Evolutionary conservation across 2,797 vertebrate species (phyloP).

Genomic region (Eidolon dupreanum): DNA sequence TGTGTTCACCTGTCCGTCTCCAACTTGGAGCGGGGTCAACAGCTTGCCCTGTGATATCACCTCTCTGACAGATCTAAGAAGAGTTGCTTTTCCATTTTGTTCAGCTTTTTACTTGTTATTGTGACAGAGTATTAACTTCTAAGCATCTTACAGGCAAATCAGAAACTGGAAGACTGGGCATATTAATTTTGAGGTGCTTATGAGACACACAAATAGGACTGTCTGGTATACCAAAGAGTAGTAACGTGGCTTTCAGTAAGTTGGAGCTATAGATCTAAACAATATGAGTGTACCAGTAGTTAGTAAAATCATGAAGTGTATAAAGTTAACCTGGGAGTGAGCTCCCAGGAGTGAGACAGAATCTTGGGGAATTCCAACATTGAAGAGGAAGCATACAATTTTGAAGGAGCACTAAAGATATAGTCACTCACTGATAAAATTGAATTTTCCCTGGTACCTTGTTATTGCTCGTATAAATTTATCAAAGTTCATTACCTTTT

Average conservation of each 20-base stretch:
- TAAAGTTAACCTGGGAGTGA: conserved; percentile 44
- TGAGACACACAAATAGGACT: not conserved
- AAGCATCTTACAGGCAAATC: not conserved
- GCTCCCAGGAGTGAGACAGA: not conserved
- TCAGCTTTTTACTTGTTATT: conserved; percentile 6
- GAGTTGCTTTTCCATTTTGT: not conserved
- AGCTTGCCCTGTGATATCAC: not conserved
- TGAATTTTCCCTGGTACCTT: conserved; percentile 59
- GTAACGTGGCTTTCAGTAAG: conserved; percentile 14
- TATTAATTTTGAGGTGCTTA: conserved; percentile 21
- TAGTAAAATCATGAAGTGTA: not conserved
- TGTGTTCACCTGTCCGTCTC: not conserved
- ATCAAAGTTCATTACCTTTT: conserved; percentile 80
- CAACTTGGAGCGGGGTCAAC: not conserved
- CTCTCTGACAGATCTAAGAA: not conserved
- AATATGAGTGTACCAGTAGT: not conserved
- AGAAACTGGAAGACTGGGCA: not conserved
- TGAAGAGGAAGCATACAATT: conserved; percentile 45
- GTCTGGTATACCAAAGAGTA: not conserved
- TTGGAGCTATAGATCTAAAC: not conserved
- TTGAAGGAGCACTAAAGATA: conserved; percentile 24
- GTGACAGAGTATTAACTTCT: not conserved
- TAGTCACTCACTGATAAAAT: conserved; percentile 49
- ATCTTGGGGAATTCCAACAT: conserved; percentile 44
- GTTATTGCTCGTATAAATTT: conserved; percentile 73